Percentiles rank a stretch among this genome's conserved stretches.
Conservation (phyloP, 92 coral and sea anemone species). For the Plumapathes pennacea region DNA sequence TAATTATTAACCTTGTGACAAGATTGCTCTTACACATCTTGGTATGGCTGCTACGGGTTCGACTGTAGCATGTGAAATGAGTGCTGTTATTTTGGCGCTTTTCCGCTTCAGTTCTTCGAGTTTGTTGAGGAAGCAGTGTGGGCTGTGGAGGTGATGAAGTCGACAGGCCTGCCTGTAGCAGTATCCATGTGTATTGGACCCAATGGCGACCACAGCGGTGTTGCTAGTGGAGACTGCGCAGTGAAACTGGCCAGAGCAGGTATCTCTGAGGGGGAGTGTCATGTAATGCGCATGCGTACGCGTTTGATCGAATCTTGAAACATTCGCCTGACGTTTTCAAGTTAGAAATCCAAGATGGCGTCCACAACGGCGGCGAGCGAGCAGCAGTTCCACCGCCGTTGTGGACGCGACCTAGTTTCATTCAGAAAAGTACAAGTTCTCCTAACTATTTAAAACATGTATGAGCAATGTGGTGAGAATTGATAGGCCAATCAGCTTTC, state of each 20-base stretch:
- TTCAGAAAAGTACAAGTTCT: no score
- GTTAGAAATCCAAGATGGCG: no score
- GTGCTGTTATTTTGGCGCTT: background rate
- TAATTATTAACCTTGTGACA: background rate
- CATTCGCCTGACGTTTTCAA: no score
- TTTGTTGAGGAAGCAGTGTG: conserved; percentile 62
- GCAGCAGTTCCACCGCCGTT: no score
- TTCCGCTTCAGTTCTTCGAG: conserved; percentile 13
- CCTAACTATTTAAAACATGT: no score
- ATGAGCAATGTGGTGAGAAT: no score
- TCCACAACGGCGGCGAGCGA: no score
- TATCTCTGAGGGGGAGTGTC: no score
- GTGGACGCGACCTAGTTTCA: no score
- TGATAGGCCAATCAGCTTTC: no score
- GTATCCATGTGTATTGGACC: conserved; percentile 54
- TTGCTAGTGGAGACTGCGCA: conserved; percentile 51
- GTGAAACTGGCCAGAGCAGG: conserved; percentile 56
- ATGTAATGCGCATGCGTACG: no score
- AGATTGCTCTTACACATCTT: background rate
- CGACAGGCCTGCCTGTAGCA: conserved; percentile 58
- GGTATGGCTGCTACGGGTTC: background rate
- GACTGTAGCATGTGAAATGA: background rate
- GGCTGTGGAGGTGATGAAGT: conserved; percentile 61
- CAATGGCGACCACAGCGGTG: conserved; percentile 40
- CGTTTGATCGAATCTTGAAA: no score